These are phyloP conservation scores for Ommatoiulus sabulosus DNA, from an alignment of 2,888 invertebrate species.

Conservation along the genomic window DNA sequence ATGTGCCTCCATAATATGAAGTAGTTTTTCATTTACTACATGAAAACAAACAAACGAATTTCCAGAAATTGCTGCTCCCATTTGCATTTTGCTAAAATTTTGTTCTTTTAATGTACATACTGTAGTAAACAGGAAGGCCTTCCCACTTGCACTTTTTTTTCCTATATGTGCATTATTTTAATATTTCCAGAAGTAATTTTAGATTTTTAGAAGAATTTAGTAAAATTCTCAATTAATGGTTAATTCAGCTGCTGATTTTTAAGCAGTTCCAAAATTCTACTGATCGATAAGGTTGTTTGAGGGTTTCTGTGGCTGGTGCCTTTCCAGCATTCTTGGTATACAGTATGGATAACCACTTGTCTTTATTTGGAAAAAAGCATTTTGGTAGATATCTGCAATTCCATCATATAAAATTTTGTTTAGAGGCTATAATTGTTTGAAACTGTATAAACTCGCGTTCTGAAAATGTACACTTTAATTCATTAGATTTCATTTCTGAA, in stretches of 20 bases:
- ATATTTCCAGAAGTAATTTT: not conserved
- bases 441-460: not conserved
- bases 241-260: not conserved
- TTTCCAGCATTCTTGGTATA: not conserved
- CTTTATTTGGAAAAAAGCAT: too few relatives aligned
- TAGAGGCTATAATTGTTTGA: not conserved
- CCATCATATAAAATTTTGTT: too few relatives aligned
- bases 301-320: not conserved
- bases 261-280: not conserved
- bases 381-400: too few relatives aligned
- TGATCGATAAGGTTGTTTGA: not conserved
- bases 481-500: not conserved
- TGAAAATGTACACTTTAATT: too few relatives aligned
- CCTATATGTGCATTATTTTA: too few relatives aligned
- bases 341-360: too few relatives aligned
- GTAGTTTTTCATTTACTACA: not conserved
- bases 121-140: too few relatives aligned
- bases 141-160: too few relatives aligned
- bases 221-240: not conserved
- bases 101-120: too few relatives aligned
- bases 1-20: conserved; percentile 10
- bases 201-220: not conserved
- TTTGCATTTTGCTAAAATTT: not conserved
- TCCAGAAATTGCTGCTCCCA: conserved; percentile 3
- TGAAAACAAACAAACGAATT: not conserved